Base-by-base conservation (phyloP, 2,113 vertebrate species). In the Manacus vitellinus region DNA sequence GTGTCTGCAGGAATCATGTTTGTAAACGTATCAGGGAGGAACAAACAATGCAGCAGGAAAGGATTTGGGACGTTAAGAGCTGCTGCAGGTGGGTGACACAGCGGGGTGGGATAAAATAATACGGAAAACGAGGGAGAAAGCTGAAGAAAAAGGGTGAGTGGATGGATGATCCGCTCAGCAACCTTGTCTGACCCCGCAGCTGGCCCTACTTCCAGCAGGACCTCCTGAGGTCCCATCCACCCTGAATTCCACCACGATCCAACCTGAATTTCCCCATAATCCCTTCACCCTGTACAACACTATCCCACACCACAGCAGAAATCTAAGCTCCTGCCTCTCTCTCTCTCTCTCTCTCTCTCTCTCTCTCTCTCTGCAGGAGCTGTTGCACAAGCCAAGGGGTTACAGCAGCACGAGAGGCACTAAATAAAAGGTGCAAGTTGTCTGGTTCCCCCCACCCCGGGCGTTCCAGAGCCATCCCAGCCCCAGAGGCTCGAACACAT, bases 221-320 rank as follows among this genome's bases (percentile, higher is more conserved):
- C 47, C 62, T 72, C 22, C 35, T 21, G 62, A 66, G 76, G 46
- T 16, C 39, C 55, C 85, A 35, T 9, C 44, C 9, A 20, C 12
- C 15, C 55, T 24, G 10, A 41, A 55, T 15, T 3, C 44, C 14
- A 14, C 39, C 39, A 1, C 3, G 6, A 54, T 14, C 66, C 43
- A 30, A 10, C 46, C 22, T 1, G 0, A 56, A 63, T 44, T 43
- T 49, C 8, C 0, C 85, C 7, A 1, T 22, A 30, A 44, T 4
- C 44, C 72, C 49, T 33, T 20, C 67, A 4, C 9, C 3, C n/a
- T 6, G 1, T 16, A 4, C 35, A 14, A 5, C 37, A 0, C 56
- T 8, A 3, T n/a, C 52, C 65, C 44, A 6, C 47, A 31, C 16
- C 46, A 2, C 21, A 3, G 21, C 4, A 4, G 4, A n/a, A 75